These are phyloP conservation scores for Parauchenoglanis punctatus DNA, from an alignment of 2,797 vertebrate species.

Conservation along the genomic window DNA sequence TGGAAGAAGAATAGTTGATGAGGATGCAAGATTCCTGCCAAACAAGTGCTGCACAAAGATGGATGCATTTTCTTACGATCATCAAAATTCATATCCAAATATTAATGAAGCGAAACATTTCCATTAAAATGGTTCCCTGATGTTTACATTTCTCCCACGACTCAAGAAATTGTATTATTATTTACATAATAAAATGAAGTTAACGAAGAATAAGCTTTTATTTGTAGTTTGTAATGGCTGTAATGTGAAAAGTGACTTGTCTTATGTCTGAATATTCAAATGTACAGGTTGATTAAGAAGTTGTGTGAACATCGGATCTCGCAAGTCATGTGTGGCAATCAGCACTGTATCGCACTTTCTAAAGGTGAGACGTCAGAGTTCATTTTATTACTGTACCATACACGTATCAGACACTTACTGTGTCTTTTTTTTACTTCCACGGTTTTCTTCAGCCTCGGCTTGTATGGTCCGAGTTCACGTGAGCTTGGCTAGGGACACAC, in stretches of 20 bases:
- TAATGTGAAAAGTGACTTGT: background rate
- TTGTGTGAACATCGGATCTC: constrained; percentile 91
- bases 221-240: background rate
- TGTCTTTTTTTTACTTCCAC: background rate
- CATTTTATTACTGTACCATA: constrained; percentile 60
- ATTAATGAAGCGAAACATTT: background rate
- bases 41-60: background rate
- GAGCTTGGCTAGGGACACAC: background rate
- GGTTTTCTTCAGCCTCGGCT: background rate
- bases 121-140: background rate
- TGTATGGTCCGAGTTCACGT: background rate
- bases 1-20: background rate
- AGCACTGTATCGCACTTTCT: constrained; percentile 96
- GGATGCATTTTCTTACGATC: background rate
- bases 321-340: constrained; percentile 95
- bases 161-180: background rate
- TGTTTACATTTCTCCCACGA: background rate
- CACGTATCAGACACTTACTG: background rate
- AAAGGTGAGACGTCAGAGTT: constrained; percentile 81
- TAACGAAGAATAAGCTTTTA: background rate
- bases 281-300: constrained; percentile 88
- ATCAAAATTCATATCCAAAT: background rate
- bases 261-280: too few relatives aligned
- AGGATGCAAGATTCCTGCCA: background rate
- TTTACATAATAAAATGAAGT: background rate